Evolutionary conservation across 2,113 vertebrate species (phyloP).

Genomic region (Vicugna pacos): DNA sequence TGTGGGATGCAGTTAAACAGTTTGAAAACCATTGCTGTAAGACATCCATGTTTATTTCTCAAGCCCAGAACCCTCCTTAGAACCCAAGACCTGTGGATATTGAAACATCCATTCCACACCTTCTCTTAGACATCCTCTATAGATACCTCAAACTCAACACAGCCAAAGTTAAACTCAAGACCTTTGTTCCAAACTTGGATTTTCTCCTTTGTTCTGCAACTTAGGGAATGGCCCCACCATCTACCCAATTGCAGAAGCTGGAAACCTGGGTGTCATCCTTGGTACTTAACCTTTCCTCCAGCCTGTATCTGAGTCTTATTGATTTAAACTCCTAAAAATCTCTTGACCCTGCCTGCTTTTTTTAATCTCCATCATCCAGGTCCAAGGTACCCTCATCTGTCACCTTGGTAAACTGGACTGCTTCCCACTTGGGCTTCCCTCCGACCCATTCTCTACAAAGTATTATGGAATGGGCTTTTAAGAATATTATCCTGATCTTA

Average conservation of each 20-base stretch:
- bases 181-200: neutral
- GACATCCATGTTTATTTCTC: neutral
- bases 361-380: neutral
- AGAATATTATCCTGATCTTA: neutral
- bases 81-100: neutral
- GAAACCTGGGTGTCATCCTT: neutral
- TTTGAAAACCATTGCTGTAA: neutral
- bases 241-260: neutral
- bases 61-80: neutral
- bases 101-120: neutral
- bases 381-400: neutral
- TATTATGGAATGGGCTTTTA: neutral
- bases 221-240: neutral
- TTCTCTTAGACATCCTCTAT: neutral
- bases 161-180: slow-evolving; percentile 2
- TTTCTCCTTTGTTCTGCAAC: neutral
- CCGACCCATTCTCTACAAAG: neutral
- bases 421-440: neutral
- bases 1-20: neutral
- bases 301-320: neutral
- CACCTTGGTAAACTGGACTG: neutral
- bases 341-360: neutral
- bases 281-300: neutral
- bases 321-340: neutral
- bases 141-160: neutral